A percentile compares a stretch with the other conserved stretches of the same genome.
phyloP scores from a whole-genome alignment of 2,113 vertebrate species.

The Acrocephalus arundinaceus region DNA sequence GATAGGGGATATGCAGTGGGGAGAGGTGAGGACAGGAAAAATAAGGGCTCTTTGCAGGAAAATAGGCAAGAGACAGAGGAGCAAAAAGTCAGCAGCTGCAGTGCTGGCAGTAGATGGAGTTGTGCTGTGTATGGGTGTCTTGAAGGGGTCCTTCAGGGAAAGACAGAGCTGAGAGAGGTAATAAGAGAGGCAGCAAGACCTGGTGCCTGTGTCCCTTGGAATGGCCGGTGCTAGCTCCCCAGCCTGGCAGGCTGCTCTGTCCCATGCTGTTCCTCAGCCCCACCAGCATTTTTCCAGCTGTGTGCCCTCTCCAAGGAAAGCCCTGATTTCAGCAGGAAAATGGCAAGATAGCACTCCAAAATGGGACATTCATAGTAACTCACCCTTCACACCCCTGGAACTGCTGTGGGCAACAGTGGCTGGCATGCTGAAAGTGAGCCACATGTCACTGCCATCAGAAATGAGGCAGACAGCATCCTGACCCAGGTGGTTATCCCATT shows the following conservation, averaged over 20 bases:
- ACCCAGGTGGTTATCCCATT: neutral
- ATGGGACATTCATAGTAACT: neutral
- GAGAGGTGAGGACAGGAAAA: neutral
- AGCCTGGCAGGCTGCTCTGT: neutral
- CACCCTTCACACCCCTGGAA: neutral
- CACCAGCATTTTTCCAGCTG: neutral
- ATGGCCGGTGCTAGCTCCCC: rapidly evolving
- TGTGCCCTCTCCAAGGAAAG: neutral
- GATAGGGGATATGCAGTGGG: neutral
- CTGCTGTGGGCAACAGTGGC: rapidly evolving
- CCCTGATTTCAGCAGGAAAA: neutral
- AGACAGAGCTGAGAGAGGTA: neutral
- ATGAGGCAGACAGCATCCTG: neutral
- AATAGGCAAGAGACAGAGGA: neutral
- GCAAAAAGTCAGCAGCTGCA: neutral
- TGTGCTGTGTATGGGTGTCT: neutral
- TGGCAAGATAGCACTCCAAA: neutral
- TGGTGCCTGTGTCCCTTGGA: rapidly evolving
- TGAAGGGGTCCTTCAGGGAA: neutral
- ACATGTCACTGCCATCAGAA: neutral
- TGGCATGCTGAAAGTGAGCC: neutral
- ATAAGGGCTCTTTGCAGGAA: neutral
- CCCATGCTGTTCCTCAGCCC: neutral
- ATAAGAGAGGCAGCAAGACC: neutral
- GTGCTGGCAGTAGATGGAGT: neutral